Base-by-base conservation (phyloP, 37 sponge, comb jelly and placozoan species). In the Lycopodina hypogea region DNA sequence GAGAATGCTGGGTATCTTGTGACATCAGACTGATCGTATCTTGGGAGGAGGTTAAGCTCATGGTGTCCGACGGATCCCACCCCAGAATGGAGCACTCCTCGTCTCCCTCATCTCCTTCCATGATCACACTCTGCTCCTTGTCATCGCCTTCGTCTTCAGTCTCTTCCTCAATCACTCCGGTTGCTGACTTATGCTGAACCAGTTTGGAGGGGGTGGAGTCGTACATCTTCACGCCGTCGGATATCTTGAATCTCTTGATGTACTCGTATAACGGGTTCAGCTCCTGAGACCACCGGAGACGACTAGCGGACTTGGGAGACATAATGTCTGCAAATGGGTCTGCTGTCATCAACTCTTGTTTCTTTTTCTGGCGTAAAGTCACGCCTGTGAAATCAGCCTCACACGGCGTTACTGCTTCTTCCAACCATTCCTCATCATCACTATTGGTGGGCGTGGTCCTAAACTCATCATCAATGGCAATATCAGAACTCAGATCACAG, bases 231-330 rank as follows among this genome's bases (percentile, higher is more conserved):
- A 75, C 64, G 29, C 75, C 59, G 42, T 83, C 76, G 1, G 87
- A 66, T n/a, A 84, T 45, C 76, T 80, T 86, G 56, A 55, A 45
- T 28, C 87, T 80, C 68, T 75, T 79, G 74, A 86, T 69, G 81
- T 80, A 75, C 67, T 86, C 87, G 58, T 86, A 86, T 28, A 86
- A 64, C 0, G 87, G 87, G 39, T 86, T 86, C 51, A 86, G 41
- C 50, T 86, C 81, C 42, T 86, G 87, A 33, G 87, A 86, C 87
- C 87, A 86, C 8, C 87, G 45, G 55, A 86, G 81, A 8, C 69
- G 56, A 17, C 64, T 35, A 24, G 24, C 21, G 42, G 66, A 28
- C 12, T 51, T 12, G 0, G 81, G 69, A 18, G 59, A 37, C 8
- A 86, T 42, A 52, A 86, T 51, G 24, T 86, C 87, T 22, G 59